Percentiles rank a stretch among this genome's conserved stretches.
Evolutionary conservation across 2,797 vertebrate genomes (phyloP).

Genomic region (Acipenser oxyrinchus): DNA sequence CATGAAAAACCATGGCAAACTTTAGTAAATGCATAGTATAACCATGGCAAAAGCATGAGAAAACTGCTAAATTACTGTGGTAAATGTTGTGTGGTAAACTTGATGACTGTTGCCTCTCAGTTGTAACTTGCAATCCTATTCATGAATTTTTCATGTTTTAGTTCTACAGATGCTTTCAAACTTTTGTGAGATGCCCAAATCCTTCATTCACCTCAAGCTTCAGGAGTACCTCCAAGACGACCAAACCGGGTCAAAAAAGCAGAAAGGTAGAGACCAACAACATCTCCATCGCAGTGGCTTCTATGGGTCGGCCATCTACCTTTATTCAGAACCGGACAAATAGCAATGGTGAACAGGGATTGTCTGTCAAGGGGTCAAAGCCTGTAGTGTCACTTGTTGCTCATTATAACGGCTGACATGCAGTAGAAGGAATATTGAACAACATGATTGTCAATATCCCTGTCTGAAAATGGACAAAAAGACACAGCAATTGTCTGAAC

Average conservation of each 20-base stretch:
- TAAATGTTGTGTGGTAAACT: too few relatives aligned
- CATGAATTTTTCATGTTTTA: conserved; percentile 25
- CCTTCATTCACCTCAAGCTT: conserved; percentile 43
- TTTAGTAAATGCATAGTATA: too few relatives aligned
- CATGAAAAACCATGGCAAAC: too few relatives aligned
- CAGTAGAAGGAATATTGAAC: too few relatives aligned
- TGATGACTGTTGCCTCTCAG: too few relatives aligned
- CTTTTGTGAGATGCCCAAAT: conserved; percentile 46
- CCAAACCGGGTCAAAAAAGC: conserved; percentile 34
- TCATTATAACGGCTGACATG: conserved; percentile 40
- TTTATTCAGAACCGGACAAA: conserved; percentile 31
- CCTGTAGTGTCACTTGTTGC: conserved; percentile 44
- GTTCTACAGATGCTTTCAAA: conserved; percentile 70
- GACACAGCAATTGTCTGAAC: too few relatives aligned
- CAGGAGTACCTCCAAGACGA: conserved; percentile 55
- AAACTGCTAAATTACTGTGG: too few relatives aligned
- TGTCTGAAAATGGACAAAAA: too few relatives aligned
- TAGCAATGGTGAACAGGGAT: conserved; percentile 29
- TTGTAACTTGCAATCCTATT: too few relatives aligned
- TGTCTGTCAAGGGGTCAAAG: conserved; percentile 31
- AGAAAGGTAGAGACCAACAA: conserved; percentile 34
- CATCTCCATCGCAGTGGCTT: conserved; percentile 48
- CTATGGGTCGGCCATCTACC: conserved; percentile 36
- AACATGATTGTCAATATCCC: too few relatives aligned
- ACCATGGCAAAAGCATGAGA: too few relatives aligned